Evolutionary conservation across 2,888 invertebrate species (phyloP).

Genomic region (Deroplatys truncata): DNA sequence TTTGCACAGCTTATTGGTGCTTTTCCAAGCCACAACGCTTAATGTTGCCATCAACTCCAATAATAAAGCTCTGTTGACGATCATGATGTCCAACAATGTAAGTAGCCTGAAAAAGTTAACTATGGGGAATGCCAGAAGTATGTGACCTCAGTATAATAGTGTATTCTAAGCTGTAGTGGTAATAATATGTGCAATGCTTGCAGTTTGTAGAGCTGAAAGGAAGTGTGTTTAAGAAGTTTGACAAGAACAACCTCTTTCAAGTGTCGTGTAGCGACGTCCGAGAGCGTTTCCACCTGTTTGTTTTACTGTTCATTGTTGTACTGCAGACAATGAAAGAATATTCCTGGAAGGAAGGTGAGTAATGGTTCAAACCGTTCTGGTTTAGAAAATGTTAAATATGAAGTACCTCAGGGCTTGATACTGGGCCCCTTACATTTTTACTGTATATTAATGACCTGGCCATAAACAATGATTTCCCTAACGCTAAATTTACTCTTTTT

Average conservation of each 20-base stretch:
- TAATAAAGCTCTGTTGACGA: conserved; percentile 94
- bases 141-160: neutral
- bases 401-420: too few species aligned
- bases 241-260: conserved; percentile 96
- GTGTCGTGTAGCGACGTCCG: conserved; percentile 97
- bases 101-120: conserved; percentile 44
- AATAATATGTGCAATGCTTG: neutral
- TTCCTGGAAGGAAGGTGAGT: conserved; percentile 74
- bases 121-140: neutral
- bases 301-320: conserved; percentile 88
- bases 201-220: conserved; percentile 99
- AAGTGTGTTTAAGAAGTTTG: conserved; percentile 98
- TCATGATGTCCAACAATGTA: conserved; percentile 99
- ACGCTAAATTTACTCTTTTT: too few species aligned
- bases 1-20: conserved; percentile 80
- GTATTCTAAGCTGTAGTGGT: neutral
- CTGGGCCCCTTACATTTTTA: too few species aligned
- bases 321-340: conserved; percentile 98
- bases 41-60: conserved; percentile 99
- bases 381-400: too few species aligned
- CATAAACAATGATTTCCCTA: too few species aligned
- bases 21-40: conserved; percentile 94
- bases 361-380: too few species aligned
- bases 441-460: too few species aligned
- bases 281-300: conserved; percentile 90